These are phyloP conservation scores for Heterocephalus glaber DNA, from an alignment of 2,113 vertebrate genomes.

Conservation along the genomic window DNA sequence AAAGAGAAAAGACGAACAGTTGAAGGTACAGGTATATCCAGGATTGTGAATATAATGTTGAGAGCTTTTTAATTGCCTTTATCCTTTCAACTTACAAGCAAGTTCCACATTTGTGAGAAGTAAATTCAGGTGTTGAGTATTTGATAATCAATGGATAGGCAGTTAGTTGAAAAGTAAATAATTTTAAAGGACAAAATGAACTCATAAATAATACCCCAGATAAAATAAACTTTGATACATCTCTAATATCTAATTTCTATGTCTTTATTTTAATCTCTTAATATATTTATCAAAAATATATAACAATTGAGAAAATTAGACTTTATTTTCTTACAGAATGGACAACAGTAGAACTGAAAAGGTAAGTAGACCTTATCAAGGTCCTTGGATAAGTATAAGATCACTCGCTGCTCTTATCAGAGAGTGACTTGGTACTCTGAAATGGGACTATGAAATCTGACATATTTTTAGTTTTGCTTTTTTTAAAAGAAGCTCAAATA, in stretches of 20 bases:
- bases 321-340: neutral
- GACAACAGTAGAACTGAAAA: neutral
- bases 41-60: neutral
- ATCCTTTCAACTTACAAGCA: neutral
- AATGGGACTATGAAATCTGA: neutral
- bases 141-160: neutral
- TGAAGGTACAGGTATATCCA: neutral
- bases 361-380: neutral
- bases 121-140: neutral
- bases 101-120: neutral
- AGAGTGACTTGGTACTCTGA: constrained; percentile 33
- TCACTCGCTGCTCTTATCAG: neutral
- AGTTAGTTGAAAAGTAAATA: constrained; percentile 1
- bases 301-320: neutral
- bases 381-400: neutral
- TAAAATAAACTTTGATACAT: neutral
- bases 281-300: neutral
- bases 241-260: constrained; percentile 2
- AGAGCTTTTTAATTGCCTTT: neutral
- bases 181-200: neutral
- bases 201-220: neutral
- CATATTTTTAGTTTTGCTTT: neutral
- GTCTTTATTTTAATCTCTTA: neutral
- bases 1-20: neutral
- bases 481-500: neutral